Base-by-base conservation (phyloP, 2,888 invertebrate species). In the Stenchaetothrips biformis region DNA sequence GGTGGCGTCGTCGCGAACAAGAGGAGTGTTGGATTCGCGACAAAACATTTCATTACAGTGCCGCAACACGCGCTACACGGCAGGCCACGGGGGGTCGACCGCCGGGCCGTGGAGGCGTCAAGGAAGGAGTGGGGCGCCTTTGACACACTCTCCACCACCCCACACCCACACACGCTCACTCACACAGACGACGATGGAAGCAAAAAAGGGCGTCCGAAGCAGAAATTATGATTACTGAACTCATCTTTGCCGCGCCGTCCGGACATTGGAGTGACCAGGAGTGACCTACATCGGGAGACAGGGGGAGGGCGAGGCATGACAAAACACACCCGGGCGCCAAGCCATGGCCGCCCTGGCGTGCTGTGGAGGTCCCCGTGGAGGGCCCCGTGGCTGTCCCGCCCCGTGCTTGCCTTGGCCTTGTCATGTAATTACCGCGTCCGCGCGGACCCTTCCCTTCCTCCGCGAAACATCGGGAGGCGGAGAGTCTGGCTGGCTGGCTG, bases 41-140 rank as follows among this genome's bases (percentile, higher is more conserved):
- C 67, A 67, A 67, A 67, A 67, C 67, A 67, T 67, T 21, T 67
- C 67, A 67, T 67, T 67, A 67, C 53, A 18, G 53, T 53, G 53
- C 13, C 53, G 53, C 18, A 6, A 53, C 67, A 67, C 37, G 37
- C 4, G 37, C 37, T 37, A 37, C 37, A 18, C 67, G 67, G n/a
- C 8, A 4, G 37, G 67, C 21, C 67, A 21, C 67, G 8, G 67
- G 67, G 67, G 67, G 67, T 67, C 67, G 62, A 6, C 67, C 67
- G 67, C 67, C 67, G n/a, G 67, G n/a, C n/a, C 62, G 53, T 16
- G 53, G 53, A 53, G 53, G 16, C 53, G 4, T 53, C 53, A 18
- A 11, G 11, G 53, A 13, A 53, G 53, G 53, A 4, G 37, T 37
- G 37, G 37, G 37, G 37, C 37, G 37, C 37, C 37, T 37, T 37